A percentile compares a stretch with the other conserved stretches of the same genome.
phyloP scores from a whole-genome alignment of 1,140 invertebrate species.

The Cherax quadricarinatus region DNA sequence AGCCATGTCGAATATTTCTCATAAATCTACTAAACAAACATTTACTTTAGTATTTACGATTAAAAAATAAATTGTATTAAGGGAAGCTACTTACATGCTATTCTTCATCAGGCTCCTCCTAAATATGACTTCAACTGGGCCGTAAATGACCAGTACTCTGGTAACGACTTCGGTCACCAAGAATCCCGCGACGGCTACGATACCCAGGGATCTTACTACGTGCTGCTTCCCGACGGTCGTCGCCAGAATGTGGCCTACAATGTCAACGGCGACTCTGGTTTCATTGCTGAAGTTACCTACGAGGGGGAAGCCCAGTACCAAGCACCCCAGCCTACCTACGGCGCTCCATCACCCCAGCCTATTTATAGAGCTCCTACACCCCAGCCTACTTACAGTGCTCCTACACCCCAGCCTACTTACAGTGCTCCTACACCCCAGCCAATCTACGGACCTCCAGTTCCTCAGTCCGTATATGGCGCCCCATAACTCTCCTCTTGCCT shows the following conservation, averaged over 20 bases:
- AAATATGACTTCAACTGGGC: constrained; percentile 91
- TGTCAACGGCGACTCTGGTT: constrained; percentile 80
- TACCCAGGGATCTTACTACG: constrained; percentile 89
- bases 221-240: constrained; percentile 85
- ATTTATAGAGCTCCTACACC: background rate
- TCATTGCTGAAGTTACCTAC: constrained; percentile 74
- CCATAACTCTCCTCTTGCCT: no score
- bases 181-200: constrained; percentile 88
- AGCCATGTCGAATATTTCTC: no score
- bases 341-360: background rate
- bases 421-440: no score
- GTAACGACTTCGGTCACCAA: constrained; percentile 87
- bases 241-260: constrained; percentile 80
- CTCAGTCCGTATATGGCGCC: no score
- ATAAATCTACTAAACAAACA: no score
- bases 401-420: background rate
- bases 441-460: no score
- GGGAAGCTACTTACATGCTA: background rate
- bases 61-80: background rate
- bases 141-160: constrained; percentile 86
- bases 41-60: no score
- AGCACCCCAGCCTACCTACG: background rate
- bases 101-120: constrained; percentile 74
- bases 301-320: constrained; percentile 50
- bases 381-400: no score